phyloP scores from a whole-genome alignment of 2,888 invertebrate genomes.

The Pasiphila rectangulata region DNA sequence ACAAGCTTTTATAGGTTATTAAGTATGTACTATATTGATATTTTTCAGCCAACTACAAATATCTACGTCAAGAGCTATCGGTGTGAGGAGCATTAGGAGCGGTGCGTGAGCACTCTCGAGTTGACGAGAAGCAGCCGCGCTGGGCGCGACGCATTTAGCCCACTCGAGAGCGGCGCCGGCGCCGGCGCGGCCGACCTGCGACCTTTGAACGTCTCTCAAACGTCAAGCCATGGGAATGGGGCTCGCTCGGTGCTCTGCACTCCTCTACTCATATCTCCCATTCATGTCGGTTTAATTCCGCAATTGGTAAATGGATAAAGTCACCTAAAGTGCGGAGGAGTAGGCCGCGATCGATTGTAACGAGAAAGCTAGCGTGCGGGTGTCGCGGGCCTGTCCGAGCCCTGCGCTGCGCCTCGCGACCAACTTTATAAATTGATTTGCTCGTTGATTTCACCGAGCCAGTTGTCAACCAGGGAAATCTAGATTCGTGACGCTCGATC shows the following conservation, averaged over 20 bases:
- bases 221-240: background rate
- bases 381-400: background rate
- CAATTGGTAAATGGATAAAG: too few species aligned
- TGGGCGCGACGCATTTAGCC: conserved; percentile 45
- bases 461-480: background rate
- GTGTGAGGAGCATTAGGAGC: conserved; percentile 15
- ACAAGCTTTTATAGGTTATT: too few species aligned
- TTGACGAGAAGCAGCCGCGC: conserved; percentile 28
- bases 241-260: background rate
- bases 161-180: conserved; percentile 48
- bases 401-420: background rate
- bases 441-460: background rate
- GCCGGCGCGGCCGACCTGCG: conserved; percentile 30
- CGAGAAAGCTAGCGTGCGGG: too few species aligned
- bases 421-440: background rate
- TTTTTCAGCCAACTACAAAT: too few species aligned
- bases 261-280: background rate
- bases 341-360: too few species aligned
- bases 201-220: conserved; percentile 4
- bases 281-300: background rate
- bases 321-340: too few species aligned
- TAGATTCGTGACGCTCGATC: background rate
- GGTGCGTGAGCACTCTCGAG: conserved; percentile 16
- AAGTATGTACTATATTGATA: too few species aligned
- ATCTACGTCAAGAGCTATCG: background rate